These are phyloP conservation scores for Urocynchramus pylzowi DNA, from an alignment of 2,113 vertebrate species.

Conservation along the genomic window DNA sequence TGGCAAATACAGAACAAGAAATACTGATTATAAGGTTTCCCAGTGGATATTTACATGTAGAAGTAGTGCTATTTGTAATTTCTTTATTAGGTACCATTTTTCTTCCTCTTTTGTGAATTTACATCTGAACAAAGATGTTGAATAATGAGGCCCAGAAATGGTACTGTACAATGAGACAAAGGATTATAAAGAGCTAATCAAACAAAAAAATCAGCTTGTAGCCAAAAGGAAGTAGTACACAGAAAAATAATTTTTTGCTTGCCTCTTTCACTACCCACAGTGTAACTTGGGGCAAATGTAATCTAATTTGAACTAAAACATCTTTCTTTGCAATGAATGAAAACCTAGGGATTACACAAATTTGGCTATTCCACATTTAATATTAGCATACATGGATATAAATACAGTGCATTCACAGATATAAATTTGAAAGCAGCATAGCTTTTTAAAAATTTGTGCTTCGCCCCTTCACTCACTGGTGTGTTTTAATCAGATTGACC, in stretches of 20 bases:
- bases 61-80: neutral
- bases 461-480: neutral
- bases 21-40: neutral
- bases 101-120: neutral
- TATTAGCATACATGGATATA: neutral
- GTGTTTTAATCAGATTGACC: conserved; percentile 1
- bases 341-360: neutral
- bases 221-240: neutral
- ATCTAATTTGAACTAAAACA: neutral
- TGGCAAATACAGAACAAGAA: neutral
- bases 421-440: neutral
- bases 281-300: neutral
- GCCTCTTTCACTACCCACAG: neutral
- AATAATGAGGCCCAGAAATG: neutral
- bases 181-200: neutral
- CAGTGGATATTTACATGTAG: neutral
- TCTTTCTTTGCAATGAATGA: neutral
- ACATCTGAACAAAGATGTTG: neutral
- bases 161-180: neutral
- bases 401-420: neutral
- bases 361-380: neutral
- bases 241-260: neutral
- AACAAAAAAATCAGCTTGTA: neutral
- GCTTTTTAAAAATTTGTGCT: neutral
- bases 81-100: neutral